Conservation (phyloP, 2,888 invertebrate species). For the Watsonalla binaria region DNA sequence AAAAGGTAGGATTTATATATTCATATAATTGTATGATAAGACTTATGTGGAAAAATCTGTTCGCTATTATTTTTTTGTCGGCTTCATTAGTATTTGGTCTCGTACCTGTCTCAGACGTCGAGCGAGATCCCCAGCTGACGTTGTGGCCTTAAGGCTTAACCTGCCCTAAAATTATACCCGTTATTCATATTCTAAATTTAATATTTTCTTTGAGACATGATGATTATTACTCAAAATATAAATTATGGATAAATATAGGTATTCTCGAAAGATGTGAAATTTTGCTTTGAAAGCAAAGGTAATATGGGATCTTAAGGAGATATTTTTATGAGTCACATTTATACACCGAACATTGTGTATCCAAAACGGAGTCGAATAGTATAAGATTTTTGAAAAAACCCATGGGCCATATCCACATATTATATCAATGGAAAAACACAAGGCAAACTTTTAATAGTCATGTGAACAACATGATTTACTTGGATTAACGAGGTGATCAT, state of each 20-base stretch:
- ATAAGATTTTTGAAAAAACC: not conserved
- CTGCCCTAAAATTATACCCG: not conserved
- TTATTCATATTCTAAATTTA: not conserved
- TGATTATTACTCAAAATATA: too few species aligned
- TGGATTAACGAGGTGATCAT: conserved; percentile 27
- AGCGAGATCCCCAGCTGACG: not conserved
- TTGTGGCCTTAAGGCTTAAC: not conserved
- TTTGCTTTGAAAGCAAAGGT: too few species aligned
- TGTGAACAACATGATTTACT: conserved; percentile 21
- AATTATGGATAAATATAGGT: too few species aligned
- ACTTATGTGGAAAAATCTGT: too few species aligned
- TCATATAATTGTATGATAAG: too few species aligned
- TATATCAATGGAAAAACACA: conserved; percentile 16
- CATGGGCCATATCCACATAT: not conserved
- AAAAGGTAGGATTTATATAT: too few species aligned
- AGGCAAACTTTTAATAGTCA: conserved; percentile 8
- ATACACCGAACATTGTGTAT: too few species aligned
- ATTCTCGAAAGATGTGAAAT: too few species aligned
- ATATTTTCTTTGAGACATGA: not conserved
- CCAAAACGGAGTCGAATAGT: too few species aligned
- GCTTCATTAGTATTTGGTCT: not conserved
- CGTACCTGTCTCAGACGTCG: not conserved
- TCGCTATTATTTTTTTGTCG: not conserved
- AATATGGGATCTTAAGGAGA: too few species aligned
- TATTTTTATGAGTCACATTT: too few species aligned